A percentile compares a stretch with the other conserved stretches of the same genome.
These are phyloP conservation scores for Mormyrops boulengeri DNA, from an alignment of 2,797 vertebrate species.

Conservation along the genomic window DNA sequence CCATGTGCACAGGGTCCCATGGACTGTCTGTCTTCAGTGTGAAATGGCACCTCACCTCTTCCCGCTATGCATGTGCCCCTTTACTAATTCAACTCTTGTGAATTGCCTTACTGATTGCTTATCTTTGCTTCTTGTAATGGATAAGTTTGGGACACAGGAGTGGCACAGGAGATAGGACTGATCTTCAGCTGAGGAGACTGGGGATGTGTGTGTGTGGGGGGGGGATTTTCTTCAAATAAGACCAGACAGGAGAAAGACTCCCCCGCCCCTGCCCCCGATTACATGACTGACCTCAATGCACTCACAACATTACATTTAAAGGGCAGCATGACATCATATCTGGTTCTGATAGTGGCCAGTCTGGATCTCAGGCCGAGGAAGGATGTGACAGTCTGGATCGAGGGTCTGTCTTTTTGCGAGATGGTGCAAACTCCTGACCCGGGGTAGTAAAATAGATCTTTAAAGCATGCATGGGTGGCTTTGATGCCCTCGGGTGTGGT, in stretches of 20 bases:
- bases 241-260: background rate
- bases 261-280: constrained; percentile 52
- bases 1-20: background rate
- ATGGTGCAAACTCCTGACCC: constrained; percentile 68
- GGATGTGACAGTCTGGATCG: constrained; percentile 69
- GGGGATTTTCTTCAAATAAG: background rate
- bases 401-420: constrained; percentile 68
- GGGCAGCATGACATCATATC: constrained; percentile 84
- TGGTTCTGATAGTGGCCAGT: constrained; percentile 72
- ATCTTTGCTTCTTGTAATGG: background rate
- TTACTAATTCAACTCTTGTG: background rate
- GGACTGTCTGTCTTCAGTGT: too few species aligned
- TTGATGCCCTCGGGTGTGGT: constrained; percentile 69
- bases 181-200: background rate
- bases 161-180: background rate
- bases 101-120: background rate
- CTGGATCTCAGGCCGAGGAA: constrained; percentile 64
- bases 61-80: background rate
- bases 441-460: constrained; percentile 70
- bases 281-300: constrained; percentile 66
- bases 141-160: background rate
- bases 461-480: constrained; percentile 58
- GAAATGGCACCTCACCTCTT: background rate
- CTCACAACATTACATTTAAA: constrained; percentile 65
- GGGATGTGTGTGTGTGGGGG: background rate